These are phyloP conservation scores for Pygmarrhopalites habei DNA, from an alignment of 1,140 invertebrate genomes.

Conservation along the genomic window DNA sequence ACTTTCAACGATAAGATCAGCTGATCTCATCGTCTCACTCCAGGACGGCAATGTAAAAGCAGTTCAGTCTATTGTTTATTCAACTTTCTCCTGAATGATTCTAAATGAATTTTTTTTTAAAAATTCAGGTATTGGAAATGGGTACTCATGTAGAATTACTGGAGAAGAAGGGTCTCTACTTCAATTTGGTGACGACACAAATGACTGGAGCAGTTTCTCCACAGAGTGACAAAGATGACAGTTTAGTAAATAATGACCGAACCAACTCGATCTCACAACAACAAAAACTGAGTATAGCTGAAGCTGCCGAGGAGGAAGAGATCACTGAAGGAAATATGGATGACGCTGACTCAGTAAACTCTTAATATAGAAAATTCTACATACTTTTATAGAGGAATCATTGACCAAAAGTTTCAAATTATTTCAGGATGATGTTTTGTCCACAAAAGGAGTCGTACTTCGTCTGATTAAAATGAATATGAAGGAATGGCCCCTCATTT, in stretches of 20 bases:
- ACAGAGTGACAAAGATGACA: not conserved
- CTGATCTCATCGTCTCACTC: conserved; percentile 53
- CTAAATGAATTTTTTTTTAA: too few species aligned
- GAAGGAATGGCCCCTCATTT: conserved; percentile 68
- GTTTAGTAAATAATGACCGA: too few species aligned
- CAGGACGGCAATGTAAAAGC: conserved; percentile 43
- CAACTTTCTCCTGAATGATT: too few species aligned
- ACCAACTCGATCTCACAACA: too few species aligned
- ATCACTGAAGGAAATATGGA: not conserved
- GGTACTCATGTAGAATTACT: conserved; percentile 50
- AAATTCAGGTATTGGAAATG: conserved; percentile 42
- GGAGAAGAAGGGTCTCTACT: conserved; percentile 45
- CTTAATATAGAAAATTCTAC: not conserved
- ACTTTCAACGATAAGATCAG: conserved; percentile 63
- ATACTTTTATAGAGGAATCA: too few species aligned
- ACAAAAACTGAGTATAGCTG: not conserved
- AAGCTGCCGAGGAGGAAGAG: not conserved
- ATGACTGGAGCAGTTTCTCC: not conserved
- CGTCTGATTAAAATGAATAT: conserved; percentile 64
- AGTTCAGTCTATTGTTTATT: too few species aligned
- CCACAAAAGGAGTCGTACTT: conserved; percentile 40
- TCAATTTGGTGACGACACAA: conserved; percentile 22
- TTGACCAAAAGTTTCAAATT: too few species aligned
- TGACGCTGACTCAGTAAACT: not conserved
- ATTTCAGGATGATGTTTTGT: too few species aligned